Evolutionary conservation across 92 coral and sea anemone genomes (phyloP).

Genomic region (Zoanthus sociatus): DNA sequence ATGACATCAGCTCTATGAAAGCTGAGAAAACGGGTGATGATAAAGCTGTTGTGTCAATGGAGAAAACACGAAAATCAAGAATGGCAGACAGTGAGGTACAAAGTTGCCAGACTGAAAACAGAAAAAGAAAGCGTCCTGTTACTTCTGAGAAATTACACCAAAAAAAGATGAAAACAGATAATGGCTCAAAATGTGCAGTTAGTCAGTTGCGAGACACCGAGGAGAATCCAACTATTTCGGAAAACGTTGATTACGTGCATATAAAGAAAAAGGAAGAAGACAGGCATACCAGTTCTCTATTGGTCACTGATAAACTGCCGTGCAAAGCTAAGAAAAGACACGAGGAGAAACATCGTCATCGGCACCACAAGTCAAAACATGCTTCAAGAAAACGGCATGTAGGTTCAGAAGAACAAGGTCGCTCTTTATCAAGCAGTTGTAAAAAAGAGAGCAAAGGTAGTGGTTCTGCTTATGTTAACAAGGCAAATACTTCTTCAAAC

Average conservation of each 20-base stretch:
- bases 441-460: neutral
- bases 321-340: neutral
- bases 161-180: neutral
- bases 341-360: slow-evolving; percentile 2
- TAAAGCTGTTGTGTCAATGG: neutral
- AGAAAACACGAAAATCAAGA: neutral
- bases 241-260: neutral
- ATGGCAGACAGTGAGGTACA: neutral
- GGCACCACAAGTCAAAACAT: neutral
- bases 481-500: neutral
- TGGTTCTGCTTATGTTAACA: neutral
- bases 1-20: neutral
- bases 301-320: neutral
- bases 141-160: neutral
- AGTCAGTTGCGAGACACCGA: neutral
- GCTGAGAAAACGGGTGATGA: neutral
- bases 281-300: neutral
- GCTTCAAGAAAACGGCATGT: neutral
- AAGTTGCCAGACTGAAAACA: neutral
- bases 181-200: neutral
- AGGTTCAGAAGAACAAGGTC: neutral
- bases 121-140: slow-evolving; percentile 7
- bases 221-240: neutral
- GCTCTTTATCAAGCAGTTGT: neutral
- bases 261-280: neutral